Conservation (phyloP, 2,113 vertebrate species). For the Gadus chalcogrammus region DNA sequence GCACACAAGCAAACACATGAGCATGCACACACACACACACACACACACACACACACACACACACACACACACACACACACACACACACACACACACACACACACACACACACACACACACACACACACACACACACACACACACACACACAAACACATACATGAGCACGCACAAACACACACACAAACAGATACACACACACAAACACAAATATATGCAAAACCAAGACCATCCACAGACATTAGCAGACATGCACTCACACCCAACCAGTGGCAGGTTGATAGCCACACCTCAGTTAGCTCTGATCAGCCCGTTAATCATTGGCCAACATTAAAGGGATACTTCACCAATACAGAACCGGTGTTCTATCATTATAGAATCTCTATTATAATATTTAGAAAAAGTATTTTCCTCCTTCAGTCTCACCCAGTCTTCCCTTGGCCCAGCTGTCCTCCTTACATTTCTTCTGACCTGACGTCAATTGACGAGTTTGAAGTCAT, state of each 20-base stretch:
- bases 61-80: neutral
- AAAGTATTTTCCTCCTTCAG: too few relatives aligned
- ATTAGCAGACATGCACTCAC: neutral
- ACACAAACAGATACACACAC: constrained; percentile 1
- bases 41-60: neutral
- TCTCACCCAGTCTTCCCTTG: too few relatives aligned
- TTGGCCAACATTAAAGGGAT: too few relatives aligned
- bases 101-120: neutral
- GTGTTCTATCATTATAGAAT: too few relatives aligned
- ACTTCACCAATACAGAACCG: too few relatives aligned
- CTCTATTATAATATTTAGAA: too few relatives aligned
- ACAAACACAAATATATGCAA: neutral
- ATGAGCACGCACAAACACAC: neutral
- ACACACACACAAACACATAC: constrained; percentile 1
- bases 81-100: neutral
- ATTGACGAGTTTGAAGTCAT: too few relatives aligned
- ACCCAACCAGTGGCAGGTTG: too few relatives aligned
- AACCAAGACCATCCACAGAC: neutral
- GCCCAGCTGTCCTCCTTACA: too few relatives aligned
- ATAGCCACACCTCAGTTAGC: too few relatives aligned
- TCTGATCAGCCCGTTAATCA: too few relatives aligned
- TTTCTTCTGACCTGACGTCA: too few relatives aligned
- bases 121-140: neutral
- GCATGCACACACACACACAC: neutral
- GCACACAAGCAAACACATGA: neutral